Percentiles rank a stretch among this genome's conserved stretches.
These are phyloP conservation scores for Nemopilema nomurai DNA, from an alignment of 30 jellyfish, hydroid and myxozoan species.

Conservation along the genomic window DNA sequence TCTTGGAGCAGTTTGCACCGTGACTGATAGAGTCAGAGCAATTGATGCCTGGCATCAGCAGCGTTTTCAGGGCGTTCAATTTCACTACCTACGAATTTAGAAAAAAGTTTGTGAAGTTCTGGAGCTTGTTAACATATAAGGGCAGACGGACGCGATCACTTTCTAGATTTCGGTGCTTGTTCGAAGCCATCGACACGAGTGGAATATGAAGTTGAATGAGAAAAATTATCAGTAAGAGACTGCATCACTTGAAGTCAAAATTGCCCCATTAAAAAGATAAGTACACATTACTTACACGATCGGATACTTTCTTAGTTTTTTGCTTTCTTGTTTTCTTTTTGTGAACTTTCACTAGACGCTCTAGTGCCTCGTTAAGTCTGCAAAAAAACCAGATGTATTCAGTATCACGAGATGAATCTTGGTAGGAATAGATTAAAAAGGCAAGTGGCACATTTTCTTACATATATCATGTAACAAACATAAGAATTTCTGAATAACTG, in stretches of 20 bases:
- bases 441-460: no score
- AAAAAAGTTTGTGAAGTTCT: no score
- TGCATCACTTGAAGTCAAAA: no score
- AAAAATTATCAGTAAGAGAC: neutral
- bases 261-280: neutral
- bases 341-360: conserved; percentile 36
- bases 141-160: no score
- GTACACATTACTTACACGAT: neutral
- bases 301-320: neutral
- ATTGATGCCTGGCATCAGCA: conserved; percentile 4
- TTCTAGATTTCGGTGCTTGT: no score
- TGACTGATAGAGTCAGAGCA: conserved; percentile 15
- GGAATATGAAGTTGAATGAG: neutral
- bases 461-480: no score
- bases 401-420: no score
- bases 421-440: no score
- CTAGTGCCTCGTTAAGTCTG: conserved; percentile 67
- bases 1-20: conserved; percentile 34
- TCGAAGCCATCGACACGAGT: no score
- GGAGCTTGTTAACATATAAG: no score
- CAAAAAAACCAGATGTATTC: neutral
- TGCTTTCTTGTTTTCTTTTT: conserved; percentile 12
- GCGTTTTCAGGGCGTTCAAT: conserved; percentile 2
- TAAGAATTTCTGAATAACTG: no score
- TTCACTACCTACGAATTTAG: conserved; percentile 16